Evolutionary conservation across 2,113 vertebrate species (phyloP), one percentile per base, ranked within the genome.

Genomic region (Rhegmatorhina hoffmannsi): DNA sequence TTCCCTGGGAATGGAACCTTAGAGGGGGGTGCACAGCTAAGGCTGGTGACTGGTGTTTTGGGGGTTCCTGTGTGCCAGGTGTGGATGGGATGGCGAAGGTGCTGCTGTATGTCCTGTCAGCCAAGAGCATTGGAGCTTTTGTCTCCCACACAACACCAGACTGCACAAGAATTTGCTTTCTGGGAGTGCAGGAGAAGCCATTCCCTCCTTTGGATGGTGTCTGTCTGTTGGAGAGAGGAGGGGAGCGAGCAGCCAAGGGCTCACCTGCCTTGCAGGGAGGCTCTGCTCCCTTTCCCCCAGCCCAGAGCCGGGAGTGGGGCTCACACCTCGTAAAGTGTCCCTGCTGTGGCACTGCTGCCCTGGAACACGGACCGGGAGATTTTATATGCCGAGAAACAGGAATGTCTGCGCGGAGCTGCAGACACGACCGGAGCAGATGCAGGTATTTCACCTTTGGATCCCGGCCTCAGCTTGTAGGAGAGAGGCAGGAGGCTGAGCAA

Each of bases 381-480:
- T 94, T 94, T 69, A 88, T 38, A 20, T 63, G 84, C 87, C 2
- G 21, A 74, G 95, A 36, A 47, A 24, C 82, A 68, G 29, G 84
- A 96, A 88, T 13, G 77, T 89, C 78, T 96, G 94, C 52, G 17
- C 7, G 5, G 7, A 85, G 87, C 89, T 9, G 6, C 91, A 78
- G 89, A 56, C 67, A 43, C 2, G 43, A 49, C 31, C 12, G 85
- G 59, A 96, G 68, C 93, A 97, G 94, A 58, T 70, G 92, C 90
- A 68, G 86, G 74, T 95, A 79, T 88, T 86, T 91, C 96, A 94
- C 89, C 95, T 95, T 36, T 76, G 87, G 64, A 78, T 92, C 87
- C 59, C 9, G 58, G 85, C 92, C 69, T 43, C 3, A 47, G 53
- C 62, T 67, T 6, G 40, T 2, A 38, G 77, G 79, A 91, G 77